Base-by-base conservation (phyloP, 2,113 vertebrate species). In the Aramus guarauna region DNA sequence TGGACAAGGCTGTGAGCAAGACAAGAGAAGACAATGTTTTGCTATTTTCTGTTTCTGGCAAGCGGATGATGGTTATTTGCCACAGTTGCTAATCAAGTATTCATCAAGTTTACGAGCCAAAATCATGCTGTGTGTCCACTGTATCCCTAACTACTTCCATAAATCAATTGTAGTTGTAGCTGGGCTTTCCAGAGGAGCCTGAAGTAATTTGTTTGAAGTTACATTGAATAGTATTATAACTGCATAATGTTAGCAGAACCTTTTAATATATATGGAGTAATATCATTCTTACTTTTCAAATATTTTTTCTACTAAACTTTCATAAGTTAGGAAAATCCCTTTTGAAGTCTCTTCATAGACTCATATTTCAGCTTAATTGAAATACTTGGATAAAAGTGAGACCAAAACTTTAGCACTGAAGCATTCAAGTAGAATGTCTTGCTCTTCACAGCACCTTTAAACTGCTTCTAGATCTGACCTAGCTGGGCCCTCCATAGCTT, bases 21-120 rank as follows among this genome's bases (percentile, higher is more conserved):
- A n/a, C 1, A 6, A 52, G 32, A 37, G 15, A 27, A 71, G 47
- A 29, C 5, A 67, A 13, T 0, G 0, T n/a, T 64, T 36, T 48
- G 26, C 18, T n/a, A 4, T 50, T 34, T 60, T 87, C 30, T 48
- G 34, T 27, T 85, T 71, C 59, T 68, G 52, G 16, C 21, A 75
- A 58, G 26, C 9, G 16, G 34, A 59, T 92, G 71, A 36, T 39
- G 1, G 15, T 53, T 77, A 29, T 29, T 66, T 73, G 30, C 29
- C 16, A 18, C 32, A 56, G 3, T 3, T 72, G 4, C 21, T 87
- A 34, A 84, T 71, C 68, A 34, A 39, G 15, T 72, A 59, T 56
- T 84, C 58, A 53, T 89, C 24, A 36, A 17, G 34, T 22, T 86
- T 64, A 34, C 52, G 19, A 71, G 39, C 12, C 19, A 64, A 91